Percentiles rank a stretch among this genome's conserved stretches.
Evolutionary conservation across 2,113 vertebrate species (phyloP).

Genomic region (Eurystomus gularis): DNA sequence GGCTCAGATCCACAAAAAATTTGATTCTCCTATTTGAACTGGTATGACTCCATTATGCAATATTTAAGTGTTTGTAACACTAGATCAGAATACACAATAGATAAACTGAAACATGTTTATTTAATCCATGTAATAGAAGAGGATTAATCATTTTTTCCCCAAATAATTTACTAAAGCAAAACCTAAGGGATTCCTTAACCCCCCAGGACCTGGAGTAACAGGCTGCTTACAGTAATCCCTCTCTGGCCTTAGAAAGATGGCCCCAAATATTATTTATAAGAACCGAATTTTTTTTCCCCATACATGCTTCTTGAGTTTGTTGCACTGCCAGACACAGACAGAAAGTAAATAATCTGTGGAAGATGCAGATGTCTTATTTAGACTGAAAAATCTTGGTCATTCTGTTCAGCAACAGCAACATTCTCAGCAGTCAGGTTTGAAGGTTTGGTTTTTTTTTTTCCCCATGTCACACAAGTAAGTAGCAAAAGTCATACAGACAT

Average conservation of each 20-base stretch:
- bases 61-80: background rate
- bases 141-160: background rate
- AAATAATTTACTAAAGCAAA: background rate
- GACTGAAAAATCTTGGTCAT: background rate
- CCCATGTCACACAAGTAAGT: background rate
- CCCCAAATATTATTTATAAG: background rate
- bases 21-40: background rate
- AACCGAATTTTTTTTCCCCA: background rate
- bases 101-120: background rate
- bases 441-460: background rate
- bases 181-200: background rate
- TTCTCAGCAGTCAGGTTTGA: background rate
- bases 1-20: background rate
- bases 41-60: background rate
- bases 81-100: background rate
- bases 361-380: background rate
- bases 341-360: background rate
- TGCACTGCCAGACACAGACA: background rate
- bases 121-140: background rate
- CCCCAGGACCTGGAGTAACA: background rate
- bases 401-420: background rate
- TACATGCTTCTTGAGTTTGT: background rate
- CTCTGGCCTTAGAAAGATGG: background rate
- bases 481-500: background rate
- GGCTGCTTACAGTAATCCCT: background rate